Evolutionary conservation across 2,797 vertebrate genomes (phyloP).

Genomic region (Danio tinwini): DNA sequence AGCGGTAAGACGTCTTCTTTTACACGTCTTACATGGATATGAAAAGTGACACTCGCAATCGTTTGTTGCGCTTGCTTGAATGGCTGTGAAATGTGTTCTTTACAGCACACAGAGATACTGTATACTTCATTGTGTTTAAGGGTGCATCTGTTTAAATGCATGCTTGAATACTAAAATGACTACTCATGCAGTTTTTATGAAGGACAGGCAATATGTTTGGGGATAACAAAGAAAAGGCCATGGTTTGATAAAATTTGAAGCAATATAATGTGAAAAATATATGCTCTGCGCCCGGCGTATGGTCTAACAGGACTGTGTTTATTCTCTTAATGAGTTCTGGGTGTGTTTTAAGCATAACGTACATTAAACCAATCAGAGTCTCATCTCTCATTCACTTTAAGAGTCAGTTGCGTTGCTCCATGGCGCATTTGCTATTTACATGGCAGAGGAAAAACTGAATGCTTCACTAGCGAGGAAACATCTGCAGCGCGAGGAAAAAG

Average conservation of each 20-base stretch:
- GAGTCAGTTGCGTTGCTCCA: too few relatives aligned
- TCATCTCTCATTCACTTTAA: too few relatives aligned
- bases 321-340: too few relatives aligned
- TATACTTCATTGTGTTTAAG: neutral
- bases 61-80: neutral
- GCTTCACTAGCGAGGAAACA: too few relatives aligned
- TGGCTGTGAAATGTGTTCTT: slow-evolving; percentile 8
- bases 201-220: neutral
- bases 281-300: too few relatives aligned
- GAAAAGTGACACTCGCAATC: neutral
- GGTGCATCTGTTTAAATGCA: neutral
- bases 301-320: too few relatives aligned
- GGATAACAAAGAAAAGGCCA: neutral
- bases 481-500: too few relatives aligned
- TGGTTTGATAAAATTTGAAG: neutral
- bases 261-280: neutral
- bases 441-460: too few relatives aligned
- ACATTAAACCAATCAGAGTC: too few relatives aligned
- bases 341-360: too few relatives aligned
- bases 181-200: too few relatives aligned
- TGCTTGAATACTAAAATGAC: neutral
- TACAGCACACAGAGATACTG: neutral
- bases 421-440: too few relatives aligned
- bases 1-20: slow-evolving; percentile 72
- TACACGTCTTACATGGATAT: slow-evolving; percentile 60